Conservation (phyloP, 2,888 invertebrate genomes). For the Toxonevra muliebris region DNA sequence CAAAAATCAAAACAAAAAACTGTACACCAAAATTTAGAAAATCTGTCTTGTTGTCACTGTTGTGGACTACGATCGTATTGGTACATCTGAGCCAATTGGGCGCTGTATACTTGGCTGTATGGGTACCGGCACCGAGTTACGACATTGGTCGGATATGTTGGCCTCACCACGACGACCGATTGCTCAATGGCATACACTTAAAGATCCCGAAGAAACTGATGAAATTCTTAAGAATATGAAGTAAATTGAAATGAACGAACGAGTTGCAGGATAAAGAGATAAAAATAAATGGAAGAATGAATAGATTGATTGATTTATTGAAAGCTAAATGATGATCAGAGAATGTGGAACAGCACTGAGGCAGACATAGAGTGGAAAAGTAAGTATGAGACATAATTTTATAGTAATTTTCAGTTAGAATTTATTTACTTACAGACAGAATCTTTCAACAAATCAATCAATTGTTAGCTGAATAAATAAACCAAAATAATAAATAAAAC, state of each 20-base stretch:
- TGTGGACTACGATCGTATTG: conserved; percentile 99
- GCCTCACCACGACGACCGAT: conserved; percentile 99
- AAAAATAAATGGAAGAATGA: background rate
- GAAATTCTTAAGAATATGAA: conserved; percentile 64
- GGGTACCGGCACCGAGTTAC: conserved; percentile 96
- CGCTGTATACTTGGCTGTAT: conserved; percentile 97
- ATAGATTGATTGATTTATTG: conserved; percentile 29
- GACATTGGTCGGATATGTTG: conserved; percentile 99
- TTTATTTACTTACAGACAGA: background rate
- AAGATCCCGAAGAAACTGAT: conserved; percentile 88
- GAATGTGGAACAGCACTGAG: background rate
- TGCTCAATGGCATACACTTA: conserved; percentile 99
- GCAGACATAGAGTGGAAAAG: too few relatives aligned
- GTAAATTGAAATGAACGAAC: conserved; percentile 45
- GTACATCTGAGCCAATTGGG: conserved; percentile 99
- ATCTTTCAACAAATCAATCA: conserved; percentile 32
- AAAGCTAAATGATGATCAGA: background rate
- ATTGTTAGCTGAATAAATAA: conserved; percentile 31
- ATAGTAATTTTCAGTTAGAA: too few relatives aligned
- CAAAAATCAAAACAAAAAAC: too few relatives aligned
- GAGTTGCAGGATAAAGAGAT: conserved; percentile 38
- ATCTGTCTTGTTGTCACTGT: conserved; percentile 98
- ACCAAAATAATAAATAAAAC: conserved; percentile 31
- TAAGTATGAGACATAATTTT: too few relatives aligned
- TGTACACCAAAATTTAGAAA: conserved; percentile 74